Percentiles rank a stretch among this genome's conserved stretches.
Conservation (phyloP, 2,113 vertebrate species). For the Rutilus rutilus region DNA sequence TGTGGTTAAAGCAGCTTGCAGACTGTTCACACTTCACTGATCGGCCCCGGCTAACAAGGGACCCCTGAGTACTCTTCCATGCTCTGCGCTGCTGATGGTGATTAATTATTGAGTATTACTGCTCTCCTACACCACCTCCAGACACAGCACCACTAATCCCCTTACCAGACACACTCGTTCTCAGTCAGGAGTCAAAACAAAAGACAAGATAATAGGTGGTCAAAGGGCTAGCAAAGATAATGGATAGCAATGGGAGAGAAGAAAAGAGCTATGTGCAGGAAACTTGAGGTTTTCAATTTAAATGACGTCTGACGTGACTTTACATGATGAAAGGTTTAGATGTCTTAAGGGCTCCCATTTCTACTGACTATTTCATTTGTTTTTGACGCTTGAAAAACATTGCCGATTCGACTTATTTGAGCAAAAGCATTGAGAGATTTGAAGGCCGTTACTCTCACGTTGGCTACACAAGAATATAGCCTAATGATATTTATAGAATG, state of each 20-base stretch:
- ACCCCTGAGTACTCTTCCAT: conserved; percentile 48
- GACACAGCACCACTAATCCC: conserved; percentile 29
- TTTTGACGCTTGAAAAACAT: conserved; percentile 10
- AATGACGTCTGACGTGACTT: conserved; percentile 26
- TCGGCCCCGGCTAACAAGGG: conserved; percentile 52
- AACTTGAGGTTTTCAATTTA: conserved; percentile 16
- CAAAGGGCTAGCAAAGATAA: conserved; percentile 32
- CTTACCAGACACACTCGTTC: conserved; percentile 24
- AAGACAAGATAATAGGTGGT: conserved; percentile 24
- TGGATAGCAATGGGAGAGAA: neutral
- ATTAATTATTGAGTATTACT: conserved; percentile 56
- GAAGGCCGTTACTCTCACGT: neutral
- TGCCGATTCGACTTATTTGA: neutral
- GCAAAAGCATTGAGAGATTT: neutral
- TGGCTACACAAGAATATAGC: neutral
- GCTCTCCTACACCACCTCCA: conserved; percentile 39
- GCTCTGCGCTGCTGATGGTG: conserved; percentile 46
- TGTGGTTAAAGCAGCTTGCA: conserved; percentile 28
- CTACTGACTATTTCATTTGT: neutral
- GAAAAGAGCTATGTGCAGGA: neutral
- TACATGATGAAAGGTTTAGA: conserved; percentile 23
- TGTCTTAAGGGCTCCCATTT: neutral
- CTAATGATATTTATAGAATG: conserved; percentile 1
- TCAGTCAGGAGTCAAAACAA: conserved; percentile 22
- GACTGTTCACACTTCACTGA: conserved; percentile 53